A percentile compares a stretch with the other conserved stretches of the same genome.
Evolutionary conservation across 53 echinoderm and acorn worm genomes (phyloP).

Genomic region (Patiria pectinifera): DNA sequence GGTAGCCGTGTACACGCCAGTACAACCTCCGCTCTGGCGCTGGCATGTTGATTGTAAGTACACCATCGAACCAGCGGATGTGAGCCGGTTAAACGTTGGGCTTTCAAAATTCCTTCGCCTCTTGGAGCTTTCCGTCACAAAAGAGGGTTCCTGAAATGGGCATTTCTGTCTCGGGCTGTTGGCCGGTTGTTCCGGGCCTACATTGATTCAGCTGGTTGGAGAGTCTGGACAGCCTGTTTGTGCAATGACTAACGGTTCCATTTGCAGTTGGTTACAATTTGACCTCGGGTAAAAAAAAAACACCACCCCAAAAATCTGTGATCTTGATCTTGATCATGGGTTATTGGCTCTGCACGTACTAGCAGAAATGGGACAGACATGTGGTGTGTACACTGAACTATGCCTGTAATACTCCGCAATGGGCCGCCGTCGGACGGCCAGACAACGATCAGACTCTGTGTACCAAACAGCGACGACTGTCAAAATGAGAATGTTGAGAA

Average conservation of each 20-base stretch:
- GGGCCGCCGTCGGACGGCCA: neutral
- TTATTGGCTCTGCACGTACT: neutral
- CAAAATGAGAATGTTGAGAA: neutral
- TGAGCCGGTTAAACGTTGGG: neutral
- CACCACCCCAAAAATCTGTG: neutral
- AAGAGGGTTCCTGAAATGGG: neutral
- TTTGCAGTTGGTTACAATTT: neutral
- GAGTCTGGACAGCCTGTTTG: neutral
- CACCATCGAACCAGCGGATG: neutral
- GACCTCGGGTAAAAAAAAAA: neutral
- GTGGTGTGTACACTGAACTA: neutral
- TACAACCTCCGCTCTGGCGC: neutral
- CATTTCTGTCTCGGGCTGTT: neutral
- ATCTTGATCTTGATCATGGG: neutral
- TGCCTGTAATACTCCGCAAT: constrained; percentile 6
- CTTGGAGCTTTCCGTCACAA: neutral
- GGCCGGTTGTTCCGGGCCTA: neutral
- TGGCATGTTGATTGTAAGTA: neutral
- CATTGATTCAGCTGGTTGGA: constrained; percentile 1
- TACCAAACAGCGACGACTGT: neutral
- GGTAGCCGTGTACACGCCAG: neutral
- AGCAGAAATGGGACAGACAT: neutral
- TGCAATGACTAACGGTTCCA: neutral
- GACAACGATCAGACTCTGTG: neutral
- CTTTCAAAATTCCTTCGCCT: constrained; percentile 7